phyloP scores from a whole-genome alignment of 2,797 vertebrate species.

The Gymnoscopelus microlampas region DNA sequence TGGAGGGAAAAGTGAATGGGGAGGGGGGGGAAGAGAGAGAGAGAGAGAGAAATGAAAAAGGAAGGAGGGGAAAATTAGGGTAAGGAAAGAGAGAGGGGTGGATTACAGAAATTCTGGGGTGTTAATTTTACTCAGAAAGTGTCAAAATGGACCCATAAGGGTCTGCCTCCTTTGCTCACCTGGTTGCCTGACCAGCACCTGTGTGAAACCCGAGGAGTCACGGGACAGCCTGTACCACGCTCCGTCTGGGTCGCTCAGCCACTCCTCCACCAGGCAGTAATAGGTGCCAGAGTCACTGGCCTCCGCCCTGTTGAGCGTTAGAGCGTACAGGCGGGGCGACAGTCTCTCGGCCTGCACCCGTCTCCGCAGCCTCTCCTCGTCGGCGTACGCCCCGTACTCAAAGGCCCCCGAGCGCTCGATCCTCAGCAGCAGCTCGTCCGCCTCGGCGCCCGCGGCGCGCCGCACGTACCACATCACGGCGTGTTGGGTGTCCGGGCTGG shows the following conservation, averaged over 20 bases:
- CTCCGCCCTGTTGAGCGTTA: constrained; percentile 91
- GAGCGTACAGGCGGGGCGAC: constrained; percentile 78
- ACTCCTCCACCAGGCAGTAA: constrained; percentile 97
- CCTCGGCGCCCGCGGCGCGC: constrained; percentile 84
- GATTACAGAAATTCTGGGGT: neutral
- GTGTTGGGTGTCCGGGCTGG: constrained; percentile 90
- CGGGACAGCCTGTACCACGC: constrained; percentile 92
- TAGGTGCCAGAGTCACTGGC: constrained; percentile 93
- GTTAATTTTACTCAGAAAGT: too few relatives aligned
- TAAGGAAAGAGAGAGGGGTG: neutral
- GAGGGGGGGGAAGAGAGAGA: constrained; percentile 4
- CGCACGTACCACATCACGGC: constrained; percentile 94
- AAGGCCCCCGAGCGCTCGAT: constrained; percentile 89
- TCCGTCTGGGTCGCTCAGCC: constrained; percentile 94
- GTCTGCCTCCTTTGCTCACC: constrained; percentile 76
- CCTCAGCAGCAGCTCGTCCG: constrained; percentile 93
- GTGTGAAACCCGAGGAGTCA: constrained; percentile 90
- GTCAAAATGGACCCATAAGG: neutral
- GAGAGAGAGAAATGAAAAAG: neutral
- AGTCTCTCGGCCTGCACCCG: constrained; percentile 89
- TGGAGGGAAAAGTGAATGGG: constrained; percentile 9
- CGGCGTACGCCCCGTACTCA: constrained; percentile 91
- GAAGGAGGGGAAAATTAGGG: neutral
- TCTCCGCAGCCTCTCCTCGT: constrained; percentile 89
- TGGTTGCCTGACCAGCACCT: constrained; percentile 90